Conservation (phyloP, 2,113 vertebrate species). For the Nycticebus coucang region DNA sequence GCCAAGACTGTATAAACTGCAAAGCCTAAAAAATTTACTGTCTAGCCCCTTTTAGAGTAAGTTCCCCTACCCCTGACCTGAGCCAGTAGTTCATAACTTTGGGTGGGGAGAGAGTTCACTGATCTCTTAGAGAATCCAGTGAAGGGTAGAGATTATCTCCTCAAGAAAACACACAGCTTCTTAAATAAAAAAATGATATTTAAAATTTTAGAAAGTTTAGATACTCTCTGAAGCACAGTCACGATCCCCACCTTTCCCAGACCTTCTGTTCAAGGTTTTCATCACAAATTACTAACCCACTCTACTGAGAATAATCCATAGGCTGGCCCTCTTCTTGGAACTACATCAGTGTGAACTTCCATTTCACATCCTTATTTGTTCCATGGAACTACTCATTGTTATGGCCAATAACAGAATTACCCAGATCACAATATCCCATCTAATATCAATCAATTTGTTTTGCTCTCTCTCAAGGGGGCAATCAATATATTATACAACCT, state of each 20-base stretch:
- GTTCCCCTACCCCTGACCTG: not conserved
- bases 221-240: not conserved
- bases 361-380: not conserved
- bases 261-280: not conserved
- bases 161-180: slow-evolving; percentile 8
- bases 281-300: not conserved
- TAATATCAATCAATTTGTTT: not conserved
- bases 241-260: not conserved
- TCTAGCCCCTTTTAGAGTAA: not conserved
- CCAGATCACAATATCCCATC: not conserved
- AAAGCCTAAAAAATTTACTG: not conserved
- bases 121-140: not conserved
- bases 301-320: too few relatives aligned
- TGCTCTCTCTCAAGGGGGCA: not conserved
- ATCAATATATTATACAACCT: not conserved
- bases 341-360: not conserved
- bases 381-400: not conserved
- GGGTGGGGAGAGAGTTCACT: not conserved
- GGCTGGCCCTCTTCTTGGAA: not conserved
- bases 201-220: not conserved
- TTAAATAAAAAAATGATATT: not conserved
- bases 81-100: not conserved
- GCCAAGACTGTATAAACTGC: not conserved
- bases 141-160: not conserved
- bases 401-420: not conserved